Conservation (phyloP, 2,888 invertebrate genomes). For the Temnothorax unifasciatus region DNA sequence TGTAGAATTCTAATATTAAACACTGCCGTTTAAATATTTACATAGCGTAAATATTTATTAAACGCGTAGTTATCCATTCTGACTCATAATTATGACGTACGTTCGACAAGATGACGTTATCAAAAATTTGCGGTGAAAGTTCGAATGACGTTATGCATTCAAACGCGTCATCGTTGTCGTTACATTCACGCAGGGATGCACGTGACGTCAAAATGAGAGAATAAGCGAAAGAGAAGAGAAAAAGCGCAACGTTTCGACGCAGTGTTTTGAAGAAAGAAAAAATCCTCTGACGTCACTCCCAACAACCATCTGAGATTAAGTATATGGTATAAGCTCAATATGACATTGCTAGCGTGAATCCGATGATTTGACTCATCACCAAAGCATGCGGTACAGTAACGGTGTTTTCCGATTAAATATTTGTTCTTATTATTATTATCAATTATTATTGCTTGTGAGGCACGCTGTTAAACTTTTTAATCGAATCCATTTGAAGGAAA, state of each 20-base stretch:
- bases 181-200: background rate
- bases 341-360: constrained; percentile 75
- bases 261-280: constrained; percentile 54
- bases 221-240: background rate
- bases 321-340: constrained; percentile 64
- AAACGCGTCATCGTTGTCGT: constrained; percentile 15
- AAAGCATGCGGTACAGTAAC: background rate
- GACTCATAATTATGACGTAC: constrained; percentile 3
- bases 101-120: background rate
- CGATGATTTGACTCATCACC: background rate
- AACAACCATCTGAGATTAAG: too few relatives aligned
- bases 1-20: background rate
- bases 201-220: constrained; percentile 13
- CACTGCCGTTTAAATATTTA: background rate
- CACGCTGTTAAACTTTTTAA: constrained; percentile 2
- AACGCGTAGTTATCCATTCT: background rate
- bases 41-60: background rate
- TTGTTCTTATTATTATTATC: background rate
- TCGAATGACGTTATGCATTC: background rate
- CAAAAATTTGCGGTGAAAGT: background rate
- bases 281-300: constrained; percentile 71
- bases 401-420: background rate
- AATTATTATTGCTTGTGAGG: background rate
- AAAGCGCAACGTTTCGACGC: background rate
- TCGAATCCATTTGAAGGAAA: background rate